Evolutionary conservation across 2,888 invertebrate genomes (phyloP).

Genomic region (Pterostichus madidus): DNA sequence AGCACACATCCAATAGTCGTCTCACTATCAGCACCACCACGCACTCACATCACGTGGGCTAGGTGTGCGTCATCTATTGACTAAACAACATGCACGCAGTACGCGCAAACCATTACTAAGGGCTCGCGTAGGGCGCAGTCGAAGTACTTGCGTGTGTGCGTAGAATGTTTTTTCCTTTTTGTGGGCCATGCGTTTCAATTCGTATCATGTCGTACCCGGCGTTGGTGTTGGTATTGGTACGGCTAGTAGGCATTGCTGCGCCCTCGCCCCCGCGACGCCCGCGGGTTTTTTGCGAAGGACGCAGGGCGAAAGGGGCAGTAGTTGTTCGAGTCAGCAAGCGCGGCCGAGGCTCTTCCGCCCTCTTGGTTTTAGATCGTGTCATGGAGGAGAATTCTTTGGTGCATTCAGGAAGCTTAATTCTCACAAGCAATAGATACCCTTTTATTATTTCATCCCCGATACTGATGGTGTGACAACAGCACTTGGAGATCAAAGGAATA

Average conservation of each 20-base stretch:
- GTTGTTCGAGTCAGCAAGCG: slow-evolving; percentile 66
- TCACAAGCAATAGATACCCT: not conserved
- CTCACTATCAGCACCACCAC: slow-evolving; percentile 30
- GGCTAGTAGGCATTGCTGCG: slow-evolving; percentile 35
- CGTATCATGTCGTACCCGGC: slow-evolving; percentile 60
- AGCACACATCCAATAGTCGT: slow-evolving; percentile 17
- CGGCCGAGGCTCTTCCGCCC: slow-evolving; percentile 63
- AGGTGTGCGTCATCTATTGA: slow-evolving; percentile 57
- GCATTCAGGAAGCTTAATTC: not conserved
- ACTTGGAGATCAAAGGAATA: too few relatives aligned
- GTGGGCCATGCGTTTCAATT: slow-evolving; percentile 52
- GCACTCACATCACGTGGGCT: slow-evolving; percentile 42
- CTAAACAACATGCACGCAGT: slow-evolving; percentile 59
- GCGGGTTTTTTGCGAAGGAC: slow-evolving; percentile 61
- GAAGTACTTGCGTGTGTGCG: slow-evolving; percentile 54
- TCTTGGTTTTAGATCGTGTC: slow-evolving; percentile 54
- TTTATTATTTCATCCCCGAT: not conserved
- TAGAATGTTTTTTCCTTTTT: slow-evolving; percentile 49
- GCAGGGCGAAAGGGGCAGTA: slow-evolving; percentile 59
- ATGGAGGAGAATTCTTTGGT: slow-evolving; percentile 13
- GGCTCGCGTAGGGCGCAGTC: slow-evolving; percentile 31
- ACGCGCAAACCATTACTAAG: slow-evolving; percentile 35
- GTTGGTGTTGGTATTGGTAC: slow-evolving; percentile 28
- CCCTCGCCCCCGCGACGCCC: slow-evolving; percentile 19
- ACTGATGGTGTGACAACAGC: too few relatives aligned